These are phyloP conservation scores for Drosophila mimetica DNA, from an alignment of 2,888 invertebrate genomes.

Conservation along the genomic window DNA sequence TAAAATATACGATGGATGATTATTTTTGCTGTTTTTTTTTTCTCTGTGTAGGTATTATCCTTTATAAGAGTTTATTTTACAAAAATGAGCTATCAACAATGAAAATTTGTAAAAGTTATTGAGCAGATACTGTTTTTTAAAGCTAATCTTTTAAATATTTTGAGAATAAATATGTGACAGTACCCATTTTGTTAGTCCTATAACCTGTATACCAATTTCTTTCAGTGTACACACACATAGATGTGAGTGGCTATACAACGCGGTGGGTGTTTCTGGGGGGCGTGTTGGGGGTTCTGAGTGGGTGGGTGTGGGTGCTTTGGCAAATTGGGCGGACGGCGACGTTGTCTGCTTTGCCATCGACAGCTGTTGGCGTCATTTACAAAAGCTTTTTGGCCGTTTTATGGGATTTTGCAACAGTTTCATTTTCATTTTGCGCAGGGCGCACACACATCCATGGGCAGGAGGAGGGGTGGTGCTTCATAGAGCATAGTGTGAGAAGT, in stretches of 20 bases:
- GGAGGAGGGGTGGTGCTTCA: neutral
- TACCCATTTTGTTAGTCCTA: no score
- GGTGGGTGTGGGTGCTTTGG: slow-evolving; percentile 31
- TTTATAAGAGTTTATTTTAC: no score
- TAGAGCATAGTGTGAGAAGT: neutral
- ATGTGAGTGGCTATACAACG: slow-evolving; percentile 26
- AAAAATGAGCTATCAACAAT: no score
- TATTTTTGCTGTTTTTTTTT: no score
- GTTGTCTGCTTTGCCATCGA: slow-evolving; percentile 73
- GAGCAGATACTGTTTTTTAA: no score
- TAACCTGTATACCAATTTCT: no score
- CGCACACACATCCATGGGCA: slow-evolving; percentile 16
- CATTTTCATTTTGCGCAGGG: slow-evolving; percentile 72
- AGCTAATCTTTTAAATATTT: no score
- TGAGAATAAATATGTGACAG: no score
- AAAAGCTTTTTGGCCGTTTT: slow-evolving; percentile 80
- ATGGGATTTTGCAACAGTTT: slow-evolving; percentile 79
- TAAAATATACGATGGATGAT: no score
- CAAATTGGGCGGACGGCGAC: slow-evolving; percentile 55
- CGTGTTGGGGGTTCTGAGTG: slow-evolving; percentile 8
- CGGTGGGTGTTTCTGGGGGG: slow-evolving; percentile 5
- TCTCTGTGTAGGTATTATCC: no score
- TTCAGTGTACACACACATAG: slow-evolving; percentile 29
- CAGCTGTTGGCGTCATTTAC: slow-evolving; percentile 80
- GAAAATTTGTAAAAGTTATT: no score